Evolutionary conservation across 2,113 vertebrate species (phyloP), one percentile per base, ranked within the genome.

Genomic region (Mesoclemmys tuberculata): DNA sequence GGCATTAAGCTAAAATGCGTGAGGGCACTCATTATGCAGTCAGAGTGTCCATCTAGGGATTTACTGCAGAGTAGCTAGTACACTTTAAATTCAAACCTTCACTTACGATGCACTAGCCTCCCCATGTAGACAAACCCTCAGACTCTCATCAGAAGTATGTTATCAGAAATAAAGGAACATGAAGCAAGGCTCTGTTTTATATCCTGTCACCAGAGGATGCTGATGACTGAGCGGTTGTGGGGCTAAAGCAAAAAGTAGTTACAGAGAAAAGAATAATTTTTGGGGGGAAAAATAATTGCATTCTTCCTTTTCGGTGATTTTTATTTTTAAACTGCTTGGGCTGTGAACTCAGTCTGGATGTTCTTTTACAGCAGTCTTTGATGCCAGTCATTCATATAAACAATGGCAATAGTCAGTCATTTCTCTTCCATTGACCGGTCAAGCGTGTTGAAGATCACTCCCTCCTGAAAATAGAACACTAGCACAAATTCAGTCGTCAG

Each of bases 101-200:
- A 1, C 31, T 64, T 31, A 6, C 58, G 16, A 13, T 6, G 6
- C 31, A 16, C 58, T 64, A 64, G 35, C 31, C 13, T 64, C 64
- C 31, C 18, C 19, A 5, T 31, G 56, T 58, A 35, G 29, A 61
- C 29, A 31, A 35, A 3, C 29, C 64, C 35, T 19, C 64, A 86
- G 95, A 93, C 61, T 84, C 46, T 38, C 75, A 89, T 58, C 83
- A 83, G 91, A 38, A 71, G 85, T n/a, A 85, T 77, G 64, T 87
- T 81, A 85, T 89, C 71, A 81, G 93, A 80, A 95, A 90, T 79
- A 22, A 90, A 89, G 87, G 82, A 89, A 86, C 52, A 31, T 44
- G 52, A 90, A 95, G 80, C 18, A 35, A 24, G 31, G 82, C 84
- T 55, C 90, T 90, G 10, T 90, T 85, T 83, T 64, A 75, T 44